Evolutionary conservation across 2,888 invertebrate species (phyloP).

Genomic region (Epinotia ramella): DNA sequence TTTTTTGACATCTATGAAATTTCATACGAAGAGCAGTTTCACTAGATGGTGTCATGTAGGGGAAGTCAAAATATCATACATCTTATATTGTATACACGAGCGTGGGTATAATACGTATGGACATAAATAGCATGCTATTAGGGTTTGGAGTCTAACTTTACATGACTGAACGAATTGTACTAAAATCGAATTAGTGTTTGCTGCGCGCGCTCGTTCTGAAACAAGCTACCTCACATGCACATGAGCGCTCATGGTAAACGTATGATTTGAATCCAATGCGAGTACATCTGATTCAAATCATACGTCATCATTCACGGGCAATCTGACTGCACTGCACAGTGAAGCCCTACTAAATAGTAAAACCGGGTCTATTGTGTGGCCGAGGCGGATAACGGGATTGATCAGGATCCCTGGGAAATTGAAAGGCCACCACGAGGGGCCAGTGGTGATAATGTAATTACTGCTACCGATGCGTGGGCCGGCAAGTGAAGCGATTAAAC

Average conservation of each 20-base stretch:
- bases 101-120: too few relatives aligned
- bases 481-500: neutral
- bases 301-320: too few relatives aligned
- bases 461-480: neutral
- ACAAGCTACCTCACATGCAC: neutral
- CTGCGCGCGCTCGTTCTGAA: too few relatives aligned
- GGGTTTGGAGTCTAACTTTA: neutral
- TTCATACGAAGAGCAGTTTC: too few relatives aligned
- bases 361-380: neutral
- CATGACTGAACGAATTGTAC: neutral
- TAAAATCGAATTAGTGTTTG: neutral
- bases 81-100: too few relatives aligned
- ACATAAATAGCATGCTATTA: too few relatives aligned
- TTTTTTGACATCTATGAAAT: too few relatives aligned
- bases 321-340: too few relatives aligned
- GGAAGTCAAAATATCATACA: too few relatives aligned
- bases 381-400: neutral
- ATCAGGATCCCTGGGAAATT: neutral
- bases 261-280: neutral
- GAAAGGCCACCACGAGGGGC: neutral
- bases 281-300: too few relatives aligned
- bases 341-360: neutral
- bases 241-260: neutral
- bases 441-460: conserved; percentile 4
- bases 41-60: too few relatives aligned